A percentile compares a stretch with the other conserved stretches of the same genome.
Conservation (phyloP, 2,888 invertebrate genomes). For the Aphelenchoides bicaudatus region DNA sequence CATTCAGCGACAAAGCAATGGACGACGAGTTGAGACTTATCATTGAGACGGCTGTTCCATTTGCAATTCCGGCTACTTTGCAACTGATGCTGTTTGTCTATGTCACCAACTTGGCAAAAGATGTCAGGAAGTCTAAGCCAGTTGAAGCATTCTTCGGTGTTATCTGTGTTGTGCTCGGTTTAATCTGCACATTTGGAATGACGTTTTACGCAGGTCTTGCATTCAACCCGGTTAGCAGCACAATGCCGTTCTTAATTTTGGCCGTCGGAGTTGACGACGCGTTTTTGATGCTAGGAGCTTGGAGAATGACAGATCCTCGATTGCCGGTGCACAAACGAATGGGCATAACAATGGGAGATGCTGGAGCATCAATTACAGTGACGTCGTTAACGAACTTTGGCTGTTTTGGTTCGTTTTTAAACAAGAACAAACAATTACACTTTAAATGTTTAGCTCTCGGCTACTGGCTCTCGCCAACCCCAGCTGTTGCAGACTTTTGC, state of each 20-base stretch:
- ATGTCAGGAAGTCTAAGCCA: constrained; percentile 51
- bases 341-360: constrained; percentile 58
- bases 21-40: constrained; percentile 59
- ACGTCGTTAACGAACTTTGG: constrained; percentile 60
- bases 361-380: constrained; percentile 58
- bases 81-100: constrained; percentile 55
- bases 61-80: constrained; percentile 55
- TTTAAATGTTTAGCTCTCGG: constrained; percentile 44
- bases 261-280: constrained; percentile 59
- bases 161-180: constrained; percentile 51
- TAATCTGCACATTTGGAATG: constrained; percentile 55
- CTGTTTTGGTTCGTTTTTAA: constrained; percentile 47
- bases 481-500: constrained; percentile 59
- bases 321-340: constrained; percentile 43
- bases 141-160: constrained; percentile 58
- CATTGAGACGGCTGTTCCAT: constrained; percentile 56
- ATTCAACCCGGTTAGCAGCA: constrained; percentile 59
- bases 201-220: constrained; percentile 53
- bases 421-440: neutral
- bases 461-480: constrained; percentile 58
- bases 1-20: constrained; percentile 58
- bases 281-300: constrained; percentile 58
- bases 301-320: constrained; percentile 54
- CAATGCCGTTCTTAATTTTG: constrained; percentile 58
- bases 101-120: constrained; percentile 50